These are phyloP conservation scores for Alsophila aescularia DNA, from an alignment of 2,888 invertebrate genomes.

Conservation along the genomic window DNA sequence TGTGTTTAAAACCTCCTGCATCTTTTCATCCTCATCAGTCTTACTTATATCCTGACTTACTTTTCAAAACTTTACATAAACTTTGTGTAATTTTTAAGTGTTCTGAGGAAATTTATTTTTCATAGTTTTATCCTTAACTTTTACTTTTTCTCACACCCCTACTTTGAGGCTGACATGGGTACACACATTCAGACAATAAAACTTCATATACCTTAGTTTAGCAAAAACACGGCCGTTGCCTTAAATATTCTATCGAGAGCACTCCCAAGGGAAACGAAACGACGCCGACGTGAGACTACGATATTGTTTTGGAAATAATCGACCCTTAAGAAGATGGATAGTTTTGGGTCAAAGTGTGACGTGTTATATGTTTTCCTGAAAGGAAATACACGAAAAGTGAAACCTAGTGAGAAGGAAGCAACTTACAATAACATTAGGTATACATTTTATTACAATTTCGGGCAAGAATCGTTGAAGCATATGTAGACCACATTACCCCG, in stretches of 20 bases:
- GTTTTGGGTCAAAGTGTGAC: conserved; percentile 3
- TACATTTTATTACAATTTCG: too few relatives aligned
- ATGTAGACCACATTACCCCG: too few relatives aligned
- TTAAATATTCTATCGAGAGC: conserved; percentile 47
- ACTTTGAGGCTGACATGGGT: conserved; percentile 7
- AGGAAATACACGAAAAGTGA: too few relatives aligned
- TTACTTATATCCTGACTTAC: too few relatives aligned
- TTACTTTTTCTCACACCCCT: conserved; percentile 21
- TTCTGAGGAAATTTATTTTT: too few relatives aligned
- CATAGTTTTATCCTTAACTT: not conserved
- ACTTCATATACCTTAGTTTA: conserved; percentile 37
- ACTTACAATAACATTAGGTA: too few relatives aligned
- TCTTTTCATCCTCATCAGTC: too few relatives aligned
- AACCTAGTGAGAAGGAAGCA: too few relatives aligned
- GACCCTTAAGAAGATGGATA: conserved; percentile 14
- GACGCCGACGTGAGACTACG: conserved; percentile 9
- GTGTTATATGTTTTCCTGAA: conserved; percentile 5
- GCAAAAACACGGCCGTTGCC: conserved; percentile 33
- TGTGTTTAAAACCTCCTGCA: too few relatives aligned
- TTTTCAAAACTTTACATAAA: too few relatives aligned
- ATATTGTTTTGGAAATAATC: conserved; percentile 31
- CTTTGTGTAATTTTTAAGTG: too few relatives aligned
- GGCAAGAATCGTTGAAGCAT: too few relatives aligned
- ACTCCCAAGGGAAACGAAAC: conserved; percentile 21
- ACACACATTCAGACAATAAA: conserved; percentile 34